Base-by-base conservation (phyloP, 1,140 invertebrate genomes). In the Drosophila suzukii region DNA sequence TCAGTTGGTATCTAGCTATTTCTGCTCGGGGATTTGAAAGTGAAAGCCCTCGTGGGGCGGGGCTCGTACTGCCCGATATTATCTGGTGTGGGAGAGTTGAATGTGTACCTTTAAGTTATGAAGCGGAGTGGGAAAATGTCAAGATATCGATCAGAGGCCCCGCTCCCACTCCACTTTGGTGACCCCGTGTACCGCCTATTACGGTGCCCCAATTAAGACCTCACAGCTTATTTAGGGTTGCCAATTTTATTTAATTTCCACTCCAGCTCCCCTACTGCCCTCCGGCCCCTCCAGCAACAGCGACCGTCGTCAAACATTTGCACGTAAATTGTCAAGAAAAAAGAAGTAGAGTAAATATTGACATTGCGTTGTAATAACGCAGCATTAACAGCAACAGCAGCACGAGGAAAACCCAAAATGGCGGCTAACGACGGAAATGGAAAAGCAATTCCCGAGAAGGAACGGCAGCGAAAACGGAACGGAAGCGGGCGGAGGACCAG, bases 351-450 rank as follows among this genome's bases (percentile, higher is more conserved):
- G 73, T 70, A 89, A 89, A 89, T 89, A 89, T 89, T 89, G 80
- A 81, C 81, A 89, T 90, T 89, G 78, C 84, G 84, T 89, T 89
- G 84, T 89, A 89, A 89, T 89, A 89, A 89, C 78, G 85, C 76
- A 81, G 85, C 85, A 89, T 90, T 89, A 89, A 67, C 78, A 81
- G 44, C 44, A 55, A 55, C 50, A 36, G 43, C 63, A 43, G 30
- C 30, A 32, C 53, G 57, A 70, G 65, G 55, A 44, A 68, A 66
- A 76, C 59, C 73, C 65, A 77, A 84, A 78, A 85, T 78, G 81
- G 74, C 74, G 81, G 61, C 75, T 46, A 55, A 43, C 46, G 50
- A 75, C 78, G 82, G 82, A 85, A 85, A 82, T 81, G 78, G 82
- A 75, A 80, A 78, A 60, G 74, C 71, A 79, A 65, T 27, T 34